Evolutionary conservation across 2,888 invertebrate genomes (phyloP).

Genomic region (Nemapogon koenigi): DNA sequence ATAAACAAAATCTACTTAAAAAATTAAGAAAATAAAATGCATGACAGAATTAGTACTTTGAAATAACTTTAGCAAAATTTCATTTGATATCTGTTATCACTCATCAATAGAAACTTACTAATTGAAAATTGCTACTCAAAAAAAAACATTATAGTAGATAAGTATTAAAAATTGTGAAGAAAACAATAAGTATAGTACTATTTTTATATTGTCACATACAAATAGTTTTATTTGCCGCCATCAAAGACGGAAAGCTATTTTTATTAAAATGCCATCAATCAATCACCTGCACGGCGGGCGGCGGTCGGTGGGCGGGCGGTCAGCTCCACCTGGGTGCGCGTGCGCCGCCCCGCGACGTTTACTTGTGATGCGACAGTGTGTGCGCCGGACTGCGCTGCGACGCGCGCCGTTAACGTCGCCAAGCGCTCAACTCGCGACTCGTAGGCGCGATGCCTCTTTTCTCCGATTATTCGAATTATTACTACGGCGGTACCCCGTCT

Average conservation of each 20-base stretch:
- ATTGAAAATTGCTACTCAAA: no score
- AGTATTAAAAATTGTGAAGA: no score
- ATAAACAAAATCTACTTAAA: background rate
- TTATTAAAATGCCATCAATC: conserved; percentile 48
- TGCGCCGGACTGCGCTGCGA: conserved; percentile 10
- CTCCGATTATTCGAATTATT: conserved; percentile 70
- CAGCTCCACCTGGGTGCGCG: conserved; percentile 22
- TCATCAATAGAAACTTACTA: no score
- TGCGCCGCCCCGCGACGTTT: conserved; percentile 26
- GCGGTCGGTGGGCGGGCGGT: conserved; percentile 20
- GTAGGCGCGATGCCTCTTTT: conserved; percentile 68
- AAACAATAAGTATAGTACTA: no score
- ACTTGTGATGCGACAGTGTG: no score
- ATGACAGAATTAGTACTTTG: no score
- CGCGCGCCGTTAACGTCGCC: conserved; percentile 34
- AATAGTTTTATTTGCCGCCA: conserved; percentile 5
- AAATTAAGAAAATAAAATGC: no score
- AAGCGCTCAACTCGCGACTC: conserved; percentile 25
- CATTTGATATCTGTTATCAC: no score
- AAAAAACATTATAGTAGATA: no score
- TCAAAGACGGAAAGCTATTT: conserved; percentile 28
- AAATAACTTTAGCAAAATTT: no score
- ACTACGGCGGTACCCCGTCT: conserved; percentile 48
- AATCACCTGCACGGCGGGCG: conserved; percentile 38
- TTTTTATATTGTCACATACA: no score